Evolutionary conservation across 2,113 vertebrate species (phyloP).

Genomic region (Osmerus eperlanus): DNA sequence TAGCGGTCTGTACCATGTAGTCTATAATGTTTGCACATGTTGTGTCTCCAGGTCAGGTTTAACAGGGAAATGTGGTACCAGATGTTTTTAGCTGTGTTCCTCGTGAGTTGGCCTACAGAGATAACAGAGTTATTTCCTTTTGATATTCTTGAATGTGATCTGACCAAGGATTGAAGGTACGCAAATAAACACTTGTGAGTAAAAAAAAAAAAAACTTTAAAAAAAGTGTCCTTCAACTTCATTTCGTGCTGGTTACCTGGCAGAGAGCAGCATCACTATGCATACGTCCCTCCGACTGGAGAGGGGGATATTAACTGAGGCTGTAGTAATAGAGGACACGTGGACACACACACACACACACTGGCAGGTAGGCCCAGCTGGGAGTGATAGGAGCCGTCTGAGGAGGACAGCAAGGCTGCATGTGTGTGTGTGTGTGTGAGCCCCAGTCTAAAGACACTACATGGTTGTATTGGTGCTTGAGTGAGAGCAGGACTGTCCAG

Average conservation of each 20-base stretch:
- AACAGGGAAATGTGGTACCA: slow-evolving; percentile 40
- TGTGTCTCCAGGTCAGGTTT: slow-evolving; percentile 46
- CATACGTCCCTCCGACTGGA: no score
- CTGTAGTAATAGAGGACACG: not conserved
- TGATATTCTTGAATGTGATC: slow-evolving; percentile 66
- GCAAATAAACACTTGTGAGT: slow-evolving; percentile 50
- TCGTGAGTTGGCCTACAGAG: slow-evolving; percentile 24
- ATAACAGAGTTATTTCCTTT: slow-evolving; percentile 49
- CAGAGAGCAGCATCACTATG: no score
- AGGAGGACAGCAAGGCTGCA: slow-evolving; percentile 8
- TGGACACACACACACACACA: not conserved
- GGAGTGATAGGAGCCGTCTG: slow-evolving; percentile 8
- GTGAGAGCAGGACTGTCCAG: not conserved
- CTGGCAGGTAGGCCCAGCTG: slow-evolving; percentile 51
- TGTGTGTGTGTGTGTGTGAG: not conserved
- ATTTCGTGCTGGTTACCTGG: no score
- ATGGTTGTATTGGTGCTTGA: not conserved
- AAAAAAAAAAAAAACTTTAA: no score
- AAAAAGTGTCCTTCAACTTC: no score
- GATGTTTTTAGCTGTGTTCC: slow-evolving; percentile 45
- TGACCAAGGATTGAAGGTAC: slow-evolving; percentile 57
- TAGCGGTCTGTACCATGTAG: slow-evolving; percentile 46
- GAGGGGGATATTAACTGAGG: not conserved
- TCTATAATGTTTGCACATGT: slow-evolving; percentile 59
- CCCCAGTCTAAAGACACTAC: not conserved